Percentiles rank a stretch among this genome's conserved stretches.
Evolutionary conservation across 2,797 vertebrate genomes (phyloP).

Genomic region (Fratercula arctica): DNA sequence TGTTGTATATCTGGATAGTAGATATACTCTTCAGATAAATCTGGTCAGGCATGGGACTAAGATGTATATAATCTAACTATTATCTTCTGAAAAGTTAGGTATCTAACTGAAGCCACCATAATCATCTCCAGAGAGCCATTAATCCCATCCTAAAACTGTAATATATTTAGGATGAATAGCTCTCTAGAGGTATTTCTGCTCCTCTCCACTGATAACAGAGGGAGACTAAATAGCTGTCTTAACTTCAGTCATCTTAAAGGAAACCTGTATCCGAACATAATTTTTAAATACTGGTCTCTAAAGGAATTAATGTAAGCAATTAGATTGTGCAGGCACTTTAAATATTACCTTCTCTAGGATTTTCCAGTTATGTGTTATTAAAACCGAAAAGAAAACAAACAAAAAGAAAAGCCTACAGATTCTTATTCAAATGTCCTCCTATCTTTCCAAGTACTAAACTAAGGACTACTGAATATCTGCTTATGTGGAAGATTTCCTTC

Average conservation of each 20-base stretch:
- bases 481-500: not conserved
- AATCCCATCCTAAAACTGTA: constrained; percentile 44
- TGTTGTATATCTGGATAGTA: not conserved
- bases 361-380: not conserved
- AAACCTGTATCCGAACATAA: not conserved
- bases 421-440: not conserved
- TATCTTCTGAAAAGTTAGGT: constrained; percentile 9
- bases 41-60: not conserved
- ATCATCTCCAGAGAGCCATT: constrained; percentile 38
- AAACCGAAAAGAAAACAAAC: not conserved
- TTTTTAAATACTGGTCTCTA: not conserved
- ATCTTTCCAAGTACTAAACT: not conserved
- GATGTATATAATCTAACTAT: not conserved
- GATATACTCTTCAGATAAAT: not conserved
- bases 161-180: constrained; percentile 44
- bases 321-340: not conserved
- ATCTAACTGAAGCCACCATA: constrained; percentile 21
- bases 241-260: not conserved
- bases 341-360: not conserved
- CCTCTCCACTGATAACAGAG: not conserved
- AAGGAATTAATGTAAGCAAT: not conserved
- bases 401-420: not conserved
- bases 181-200: constrained; percentile 28
- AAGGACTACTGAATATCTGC: not conserved
- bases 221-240: constrained; percentile 20